Evolutionary conservation across 2,113 vertebrate genomes (phyloP), one percentile per base, ranked within the genome.

Genomic region (Alethe diademata): DNA sequence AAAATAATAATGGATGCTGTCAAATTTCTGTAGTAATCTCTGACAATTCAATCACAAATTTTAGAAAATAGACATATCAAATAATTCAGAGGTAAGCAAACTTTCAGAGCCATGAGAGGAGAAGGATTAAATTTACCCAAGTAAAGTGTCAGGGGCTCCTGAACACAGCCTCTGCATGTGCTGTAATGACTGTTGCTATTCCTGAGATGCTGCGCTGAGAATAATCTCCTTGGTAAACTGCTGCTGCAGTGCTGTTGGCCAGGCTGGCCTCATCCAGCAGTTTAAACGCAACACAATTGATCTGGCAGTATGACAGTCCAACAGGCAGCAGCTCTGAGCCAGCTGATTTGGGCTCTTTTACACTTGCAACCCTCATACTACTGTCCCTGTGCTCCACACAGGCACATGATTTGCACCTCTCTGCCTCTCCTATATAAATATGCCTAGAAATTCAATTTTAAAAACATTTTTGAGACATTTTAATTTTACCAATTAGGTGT

Each of bases 1-100:
- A 78, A 92, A 92, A 78, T 92, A 94, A 91, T 78, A 92, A 95
- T 10, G 26, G 51, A 35, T 78, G 61, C 93, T 95, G 90, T 91
- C 90, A 86, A 51, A 81, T 81, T 89, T 78, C 76, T 81, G 60
- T 24, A 74, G 51, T 42, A 67, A 84, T 91, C 64, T 91, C 76
- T 78, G 64, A 33, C 89, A 91, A 71, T 51, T 24, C 56, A 86
- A 86, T 88, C 60, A 61, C 20, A 40, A 9, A 12, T 65, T 92
- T 95, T 78, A 91, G 76, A 83, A 84, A 94, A 94, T 5, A 86
- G 43, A 28, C 26, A 47, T 84, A 92, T 95, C 90, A 81, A 81
- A 64, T 84, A 84, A 89, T 94, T 86, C 18, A 19, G 78, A 70
- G 73, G 26, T 89, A 86, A 89, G 25, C 48, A 78, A 29, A 69